Evolutionary conservation across 2,888 invertebrate genomes (phyloP).

Genomic region (Pelosia muscerda): DNA sequence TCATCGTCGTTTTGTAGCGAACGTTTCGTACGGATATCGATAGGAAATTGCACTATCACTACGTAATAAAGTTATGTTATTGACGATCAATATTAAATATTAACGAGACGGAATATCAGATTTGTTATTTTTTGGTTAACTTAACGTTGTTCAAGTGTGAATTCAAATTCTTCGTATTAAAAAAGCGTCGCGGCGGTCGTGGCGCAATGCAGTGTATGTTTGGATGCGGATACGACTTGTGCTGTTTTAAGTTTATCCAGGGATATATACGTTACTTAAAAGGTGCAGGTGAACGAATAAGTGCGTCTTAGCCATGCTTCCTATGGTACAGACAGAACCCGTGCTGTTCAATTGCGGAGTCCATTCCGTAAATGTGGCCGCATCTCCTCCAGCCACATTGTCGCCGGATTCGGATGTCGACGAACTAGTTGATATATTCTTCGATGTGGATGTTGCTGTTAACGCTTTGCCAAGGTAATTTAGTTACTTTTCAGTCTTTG

Average conservation of each 20-base stretch:
- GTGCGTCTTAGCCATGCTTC: conserved; percentile 80
- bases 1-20: conserved; percentile 86
- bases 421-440: conserved; percentile 82
- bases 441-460: conserved; percentile 83
- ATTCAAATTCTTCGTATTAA: conserved; percentile 59
- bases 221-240: conserved; percentile 78
- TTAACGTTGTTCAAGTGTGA: conserved; percentile 52
- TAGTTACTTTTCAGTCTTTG: conserved; percentile 10
- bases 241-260: conserved; percentile 72
- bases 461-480: conserved; percentile 79
- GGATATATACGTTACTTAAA: conserved; percentile 67
- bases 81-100: conserved; percentile 58
- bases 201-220: conserved; percentile 87
- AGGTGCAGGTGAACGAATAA: conserved; percentile 69
- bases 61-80: conserved; percentile 80
- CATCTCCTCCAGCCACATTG: conserved; percentile 77
- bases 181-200: conserved; percentile 79
- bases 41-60: conserved; percentile 84
- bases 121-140: conserved; percentile 40
- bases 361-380: conserved; percentile 72
- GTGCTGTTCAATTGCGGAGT: conserved; percentile 78
- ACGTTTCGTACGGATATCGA: conserved; percentile 85
- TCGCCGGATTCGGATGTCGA: conserved; percentile 82
- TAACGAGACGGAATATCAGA: conserved; percentile 52
- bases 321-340: conserved; percentile 82